Evolutionary conservation across 2,797 vertebrate species (phyloP), one percentile per base, ranked within the genome.

Genomic region (Hemibagrus guttatus): DNA sequence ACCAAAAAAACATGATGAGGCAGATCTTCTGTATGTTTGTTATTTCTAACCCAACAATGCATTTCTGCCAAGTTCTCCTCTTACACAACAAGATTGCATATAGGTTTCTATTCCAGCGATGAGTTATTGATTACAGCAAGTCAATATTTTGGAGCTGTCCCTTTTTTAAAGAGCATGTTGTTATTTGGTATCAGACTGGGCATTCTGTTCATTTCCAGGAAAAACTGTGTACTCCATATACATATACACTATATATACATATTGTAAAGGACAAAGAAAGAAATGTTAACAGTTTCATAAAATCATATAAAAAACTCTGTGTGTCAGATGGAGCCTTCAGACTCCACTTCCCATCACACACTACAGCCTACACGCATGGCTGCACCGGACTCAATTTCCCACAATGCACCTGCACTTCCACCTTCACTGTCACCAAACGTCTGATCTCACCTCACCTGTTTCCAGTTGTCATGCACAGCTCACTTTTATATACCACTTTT

Each of bases 21-120:
- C 75, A 56, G 52, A 78, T 78, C 28, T 78, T 56, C 74, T 76
- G n/a, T 76, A 31, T 19, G 19, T 31, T 54, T 31, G 49, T 76
- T 76, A 31, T 56, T 6, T 1, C 13, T 8, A 52, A 13, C 13
- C 72, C 46, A 13, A 75, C 8, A 75, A 7, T 75, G 72, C 72
- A 52, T 7, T 9, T n/a, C 4, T 74, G 42, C 42, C 13, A 14
- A 3, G 71, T 52, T 56, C 1, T 78, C 14, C 49, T 28, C 1
- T 76, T 31, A 31, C 74, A 9, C 74, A 31, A 31, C 49, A 52
- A 12, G 13, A 28, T 28, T 56, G 7, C 74, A 31, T 1, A 4
- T 13, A 19, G 16, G 8, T 31, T 76, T 56, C 8, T 76, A 4
- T 54, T 54, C 6, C 74, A 54, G n/a, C 6, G 6, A 28, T 52